A percentile compares a stretch with the other conserved stretches of the same genome.
Conservation (phyloP, 2,888 invertebrate species). For the Pandemis cinnamomeana region DNA sequence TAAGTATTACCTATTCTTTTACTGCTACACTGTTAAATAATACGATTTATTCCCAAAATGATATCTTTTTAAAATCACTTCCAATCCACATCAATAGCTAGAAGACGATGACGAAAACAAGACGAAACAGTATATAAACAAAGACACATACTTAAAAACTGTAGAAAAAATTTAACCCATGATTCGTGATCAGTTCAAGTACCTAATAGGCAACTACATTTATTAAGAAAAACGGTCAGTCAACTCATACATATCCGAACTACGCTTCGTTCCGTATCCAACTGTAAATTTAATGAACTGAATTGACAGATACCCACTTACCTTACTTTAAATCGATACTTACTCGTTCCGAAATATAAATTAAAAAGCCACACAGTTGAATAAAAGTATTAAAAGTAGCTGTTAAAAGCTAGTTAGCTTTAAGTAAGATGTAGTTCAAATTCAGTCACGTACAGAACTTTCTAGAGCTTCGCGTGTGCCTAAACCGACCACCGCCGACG, state of each 20-base stretch:
- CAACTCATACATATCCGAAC: background rate
- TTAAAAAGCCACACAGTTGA: no score
- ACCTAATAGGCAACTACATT: background rate
- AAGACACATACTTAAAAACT: background rate
- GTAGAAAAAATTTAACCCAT: background rate
- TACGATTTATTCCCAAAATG: no score
- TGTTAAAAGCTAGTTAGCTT: conserved; percentile 11
- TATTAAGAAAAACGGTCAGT: background rate
- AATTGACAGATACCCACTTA: no score
- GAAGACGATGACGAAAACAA: background rate
- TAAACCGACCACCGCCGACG: conserved; percentile 31
- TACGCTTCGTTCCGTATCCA: no score
- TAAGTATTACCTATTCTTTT: background rate
- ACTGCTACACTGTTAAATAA: background rate
- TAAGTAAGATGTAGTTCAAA: conserved; percentile 46
- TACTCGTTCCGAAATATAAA: no score
- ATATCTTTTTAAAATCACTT: no score
- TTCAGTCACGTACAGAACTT: conserved; percentile 69
- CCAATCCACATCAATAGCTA: no score
- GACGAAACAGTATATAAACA: background rate
- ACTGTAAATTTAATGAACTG: no score
- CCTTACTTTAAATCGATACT: no score
- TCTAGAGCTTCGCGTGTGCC: conserved; percentile 58
- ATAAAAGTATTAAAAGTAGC: no score
- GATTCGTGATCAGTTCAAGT: background rate